Evolutionary conservation across 2,888 invertebrate genomes (phyloP).

Genomic region (Macaria notata): DNA sequence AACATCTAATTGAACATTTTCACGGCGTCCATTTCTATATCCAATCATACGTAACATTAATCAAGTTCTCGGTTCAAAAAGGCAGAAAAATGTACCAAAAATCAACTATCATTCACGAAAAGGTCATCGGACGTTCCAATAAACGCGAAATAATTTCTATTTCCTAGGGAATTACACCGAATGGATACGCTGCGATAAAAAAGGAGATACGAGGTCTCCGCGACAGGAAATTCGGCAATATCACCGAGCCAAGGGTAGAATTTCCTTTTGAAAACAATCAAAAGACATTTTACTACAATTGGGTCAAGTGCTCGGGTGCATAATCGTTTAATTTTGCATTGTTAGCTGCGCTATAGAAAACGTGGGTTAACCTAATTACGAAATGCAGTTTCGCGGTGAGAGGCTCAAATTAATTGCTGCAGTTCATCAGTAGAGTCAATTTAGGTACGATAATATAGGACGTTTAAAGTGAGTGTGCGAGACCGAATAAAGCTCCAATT

Average conservation of each 20-base stretch:
- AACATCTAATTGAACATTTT: not conserved
- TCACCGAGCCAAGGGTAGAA: slow-evolving; percentile 39
- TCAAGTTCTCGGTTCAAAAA: slow-evolving; percentile 11
- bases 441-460: not conserved
- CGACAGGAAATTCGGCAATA: slow-evolving; percentile 37
- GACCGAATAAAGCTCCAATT: too few relatives aligned
- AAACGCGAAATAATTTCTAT: slow-evolving; percentile 37
- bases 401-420: slow-evolving; percentile 3
- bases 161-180: slow-evolving; percentile 38
- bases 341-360: slow-evolving; percentile 11
- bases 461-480: too few relatives aligned
- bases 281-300: slow-evolving; percentile 31
- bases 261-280: slow-evolving; percentile 42
- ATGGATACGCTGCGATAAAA: slow-evolving; percentile 39
- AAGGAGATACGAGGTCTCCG: slow-evolving; percentile 32
- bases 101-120: slow-evolving; percentile 23
- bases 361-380: slow-evolving; percentile 10
- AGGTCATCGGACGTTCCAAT: slow-evolving; percentile 1
- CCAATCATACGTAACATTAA: slow-evolving; percentile 10
- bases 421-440: slow-evolving; percentile 4
- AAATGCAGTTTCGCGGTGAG: slow-evolving; percentile 6
- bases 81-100: slow-evolving; percentile 12
- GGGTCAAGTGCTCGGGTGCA: slow-evolving; percentile 36
- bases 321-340: slow-evolving; percentile 24
- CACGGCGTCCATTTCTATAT: not conserved